Base-by-base conservation (phyloP, 2,888 invertebrate genomes). In the Iphiclides podalirius region DNA sequence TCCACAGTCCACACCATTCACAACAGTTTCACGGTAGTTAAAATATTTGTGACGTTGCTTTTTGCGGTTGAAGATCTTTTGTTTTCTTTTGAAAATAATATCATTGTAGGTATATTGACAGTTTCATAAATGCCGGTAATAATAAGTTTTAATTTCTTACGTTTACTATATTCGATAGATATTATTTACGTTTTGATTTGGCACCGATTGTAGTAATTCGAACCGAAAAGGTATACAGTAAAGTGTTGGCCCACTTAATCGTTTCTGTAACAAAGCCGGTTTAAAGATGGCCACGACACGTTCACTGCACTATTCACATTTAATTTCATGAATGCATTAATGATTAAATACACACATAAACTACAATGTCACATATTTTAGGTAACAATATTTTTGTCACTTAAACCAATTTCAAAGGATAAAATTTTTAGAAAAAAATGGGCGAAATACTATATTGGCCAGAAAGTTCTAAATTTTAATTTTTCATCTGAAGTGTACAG, bases 181-280 rank as follows among this genome's bases (percentile, higher is more conserved):
- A 23, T 14, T 4, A 31, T 11, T 31, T 33, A 14, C 33, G 12
- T 11, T 26, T 34, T 13, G 2, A 13, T 49, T 43, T 39, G 31
- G 11, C 1, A 3, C 6, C 6, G 20, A 34, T n/a, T 38, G 43
- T 17, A 1, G 17, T 39, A 40, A 39, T 14, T 12, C 17, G 34
- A 14, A 26, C 11, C 26, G 36, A 47, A 16, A 16, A 40, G 43
- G 40, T 26, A 31, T 8, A 17, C 16, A n/a, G 23, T 23, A 36
- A 34, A 43, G 31, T 34, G 20, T 44, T 50, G 45, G 40, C 50
- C 45, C 36, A 50, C 45, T 45, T 50, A 45, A 35, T 31, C 9
- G 40, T 36, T 45, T 50, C 44, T 40, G 40, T 33, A 50, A 45
- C 45, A 36, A 31, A 50, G 50, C 50, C 50, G 45, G 50, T 50